Evolutionary conservation across 1,140 invertebrate genomes (phyloP), one percentile per base, ranked within the genome.

Genomic region (Bombus pyrosoma): DNA sequence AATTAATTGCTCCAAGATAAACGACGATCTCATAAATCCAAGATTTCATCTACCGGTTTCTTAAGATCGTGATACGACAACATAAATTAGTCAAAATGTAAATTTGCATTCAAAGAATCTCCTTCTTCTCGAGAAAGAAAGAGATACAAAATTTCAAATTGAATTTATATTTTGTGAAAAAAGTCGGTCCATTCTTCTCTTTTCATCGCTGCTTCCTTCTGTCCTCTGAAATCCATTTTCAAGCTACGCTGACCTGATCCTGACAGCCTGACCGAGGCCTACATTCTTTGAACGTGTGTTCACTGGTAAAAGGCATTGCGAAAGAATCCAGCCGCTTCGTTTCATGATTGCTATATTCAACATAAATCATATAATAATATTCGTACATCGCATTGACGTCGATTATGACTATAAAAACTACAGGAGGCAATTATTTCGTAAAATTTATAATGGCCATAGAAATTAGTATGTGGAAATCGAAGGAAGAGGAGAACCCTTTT

Each of bases 201-300:
- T 71, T 28, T 71, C 37, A 6, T 71, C 43, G 41, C 15, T 62
- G 25, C 0, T 43, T 78, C 13, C 4, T 28, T 82, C 32, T 10
- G 64, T 82, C 39, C 28, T 47, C 43, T 18, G 32, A 25, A 62
- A 81, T 68, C 1, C 81, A 47, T 75, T 87, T 90, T 78, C 69
- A 64, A 28, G n/a, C 13, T 18, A 62, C 43, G 47, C 37, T 84
- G 89, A 81, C 73, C 71, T 76, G 69, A 90, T 87, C 78, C 77
- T 90, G 80, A 87, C 87, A 85, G 82, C 12, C 34, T 90, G 86
- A 90, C 88, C 89, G 86, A 90, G 89, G 88, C 89, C 89, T 90
- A 90, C 88, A 90, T 90, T 90, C 86, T n/a, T 86, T 18, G 22
- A 57, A 75, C 74, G 71, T 90, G 86, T 81, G 86, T 74, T 90